Evolutionary conservation across 2,113 vertebrate species (phyloP).

Genomic region (Galbula dea): DNA sequence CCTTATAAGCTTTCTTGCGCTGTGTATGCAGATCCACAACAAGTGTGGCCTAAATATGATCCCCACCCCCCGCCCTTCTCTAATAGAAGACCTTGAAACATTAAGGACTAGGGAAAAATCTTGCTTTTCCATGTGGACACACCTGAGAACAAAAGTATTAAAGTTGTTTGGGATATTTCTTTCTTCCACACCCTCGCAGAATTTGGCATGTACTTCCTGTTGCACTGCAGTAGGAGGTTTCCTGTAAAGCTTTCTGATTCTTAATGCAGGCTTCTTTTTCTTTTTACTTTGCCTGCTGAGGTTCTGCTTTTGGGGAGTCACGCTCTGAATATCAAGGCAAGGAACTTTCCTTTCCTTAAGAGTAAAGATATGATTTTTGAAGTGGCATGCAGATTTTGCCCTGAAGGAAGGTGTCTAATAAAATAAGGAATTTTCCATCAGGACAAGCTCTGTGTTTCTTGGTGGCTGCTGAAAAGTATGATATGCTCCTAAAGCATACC

Average conservation of each 20-base stretch:
- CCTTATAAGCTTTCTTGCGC: neutral
- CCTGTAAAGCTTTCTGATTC: neutral
- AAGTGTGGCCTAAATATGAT: neutral
- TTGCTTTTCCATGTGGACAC: neutral
- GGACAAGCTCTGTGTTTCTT: neutral
- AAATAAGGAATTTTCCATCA: neutral
- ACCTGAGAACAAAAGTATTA: neutral
- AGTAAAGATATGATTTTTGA: neutral
- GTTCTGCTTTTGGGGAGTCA: neutral
- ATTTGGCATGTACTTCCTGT: neutral
- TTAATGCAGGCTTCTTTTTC: neutral
- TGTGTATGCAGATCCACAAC: neutral
- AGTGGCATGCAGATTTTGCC: neutral
- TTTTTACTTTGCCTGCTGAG: neutral
- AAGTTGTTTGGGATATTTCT: neutral
- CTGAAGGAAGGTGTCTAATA: neutral
- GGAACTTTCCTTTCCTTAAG: neutral
- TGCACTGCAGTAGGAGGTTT: neutral
- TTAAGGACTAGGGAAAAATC: neutral
- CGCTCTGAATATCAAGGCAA: neutral
- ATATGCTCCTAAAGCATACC: neutral
- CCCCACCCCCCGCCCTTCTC: too few species aligned
- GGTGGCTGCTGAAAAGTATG: neutral
- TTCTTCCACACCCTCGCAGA: neutral
- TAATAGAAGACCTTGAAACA: neutral